Conservation (phyloP, 2,113 vertebrate species). For the Pangasianodon hypophthalmus region DNA sequence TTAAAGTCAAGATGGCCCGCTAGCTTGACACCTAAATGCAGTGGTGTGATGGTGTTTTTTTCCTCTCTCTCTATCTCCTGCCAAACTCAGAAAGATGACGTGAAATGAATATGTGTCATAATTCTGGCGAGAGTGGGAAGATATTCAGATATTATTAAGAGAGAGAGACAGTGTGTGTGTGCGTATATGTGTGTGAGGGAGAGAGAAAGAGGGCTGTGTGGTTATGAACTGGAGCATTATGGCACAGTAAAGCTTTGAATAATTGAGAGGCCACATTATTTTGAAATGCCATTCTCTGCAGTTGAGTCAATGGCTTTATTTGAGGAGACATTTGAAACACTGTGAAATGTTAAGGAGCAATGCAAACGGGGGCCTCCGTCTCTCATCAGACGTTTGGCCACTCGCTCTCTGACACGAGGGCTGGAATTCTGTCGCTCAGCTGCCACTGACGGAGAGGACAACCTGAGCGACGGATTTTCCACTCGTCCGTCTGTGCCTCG, state of each 20-base stretch:
- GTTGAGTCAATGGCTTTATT: conserved; percentile 69
- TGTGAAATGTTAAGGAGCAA: conserved; percentile 68
- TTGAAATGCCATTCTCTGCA: conserved; percentile 72
- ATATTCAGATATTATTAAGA: conserved; percentile 64
- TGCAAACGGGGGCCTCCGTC: conserved; percentile 35
- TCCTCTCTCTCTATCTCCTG: conserved; percentile 53
- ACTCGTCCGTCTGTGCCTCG: conserved; percentile 15
- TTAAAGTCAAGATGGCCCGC: conserved; percentile 77
- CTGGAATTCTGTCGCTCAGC: conserved; percentile 42
- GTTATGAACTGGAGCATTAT: conserved; percentile 68
- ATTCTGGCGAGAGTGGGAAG: conserved; percentile 70
- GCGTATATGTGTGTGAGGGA: conserved; percentile 2
- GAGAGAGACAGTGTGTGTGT: conserved; percentile 20
- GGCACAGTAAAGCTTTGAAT: conserved; percentile 67
- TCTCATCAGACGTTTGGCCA: not conserved
- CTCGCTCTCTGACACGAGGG: conserved; percentile 31
- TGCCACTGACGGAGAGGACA: conserved; percentile 35
- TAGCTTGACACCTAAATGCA: conserved; percentile 75
- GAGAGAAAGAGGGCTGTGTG: conserved; percentile 29
- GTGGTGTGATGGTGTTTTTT: conserved; percentile 69
- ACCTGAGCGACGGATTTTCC: not conserved
- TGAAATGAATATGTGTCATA: conserved; percentile 79
- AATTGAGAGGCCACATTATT: conserved; percentile 75
- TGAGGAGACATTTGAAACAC: conserved; percentile 69
- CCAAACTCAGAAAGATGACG: conserved; percentile 77